phyloP scores from a whole-genome alignment of 2,113 vertebrate genomes.

The Lycaon pictus region DNA sequence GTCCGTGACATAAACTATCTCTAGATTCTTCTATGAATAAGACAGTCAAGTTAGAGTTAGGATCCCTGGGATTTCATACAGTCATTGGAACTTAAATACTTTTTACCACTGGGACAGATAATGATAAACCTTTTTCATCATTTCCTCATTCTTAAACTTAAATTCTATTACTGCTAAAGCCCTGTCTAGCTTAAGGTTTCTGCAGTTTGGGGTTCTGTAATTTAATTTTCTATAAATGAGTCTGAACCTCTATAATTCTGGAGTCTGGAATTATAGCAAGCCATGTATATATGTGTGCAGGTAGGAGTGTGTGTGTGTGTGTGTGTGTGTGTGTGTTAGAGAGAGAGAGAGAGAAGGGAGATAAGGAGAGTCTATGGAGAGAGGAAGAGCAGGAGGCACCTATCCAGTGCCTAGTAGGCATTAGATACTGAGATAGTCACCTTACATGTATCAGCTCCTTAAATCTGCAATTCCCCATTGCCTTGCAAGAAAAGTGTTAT shows the following conservation, averaged over 20 bases:
- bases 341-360: too few relatives aligned
- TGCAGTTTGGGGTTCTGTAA: neutral
- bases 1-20: neutral
- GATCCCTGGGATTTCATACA: neutral
- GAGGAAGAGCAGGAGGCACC: neutral
- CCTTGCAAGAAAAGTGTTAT: neutral
- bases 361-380: neutral
- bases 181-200: neutral
- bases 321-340: neutral
- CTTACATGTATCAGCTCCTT: neutral
- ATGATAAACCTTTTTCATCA: neutral
- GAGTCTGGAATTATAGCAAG: neutral
- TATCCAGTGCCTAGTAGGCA: neutral
- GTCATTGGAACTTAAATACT: neutral
- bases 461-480: neutral
- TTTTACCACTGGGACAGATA: neutral
- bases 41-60: neutral
- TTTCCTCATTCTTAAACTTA: neutral
- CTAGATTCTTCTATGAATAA: neutral
- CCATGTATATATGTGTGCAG: fast-evolving
- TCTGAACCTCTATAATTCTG: neutral
- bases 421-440: neutral
- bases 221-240: slow-evolving; percentile 49
- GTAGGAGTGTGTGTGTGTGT: neutral
- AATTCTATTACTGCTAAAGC: neutral